Evolutionary conservation across 2,113 vertebrate genomes (phyloP).

Genomic region (Lasiurus cinereus): DNA sequence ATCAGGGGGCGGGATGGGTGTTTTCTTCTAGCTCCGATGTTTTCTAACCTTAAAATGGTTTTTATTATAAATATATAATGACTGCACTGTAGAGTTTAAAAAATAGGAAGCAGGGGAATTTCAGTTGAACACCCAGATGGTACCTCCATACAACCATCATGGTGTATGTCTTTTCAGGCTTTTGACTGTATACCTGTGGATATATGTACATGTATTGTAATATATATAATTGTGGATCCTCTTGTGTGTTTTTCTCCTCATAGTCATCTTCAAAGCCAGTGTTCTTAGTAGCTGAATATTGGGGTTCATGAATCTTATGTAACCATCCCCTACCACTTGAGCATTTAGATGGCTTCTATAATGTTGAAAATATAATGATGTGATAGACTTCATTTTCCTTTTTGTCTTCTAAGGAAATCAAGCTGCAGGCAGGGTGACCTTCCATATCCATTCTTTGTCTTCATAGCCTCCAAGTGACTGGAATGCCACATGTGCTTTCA

Average conservation of each 20-base stretch:
- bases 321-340: neutral
- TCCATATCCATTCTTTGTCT: constrained; percentile 26
- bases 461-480: neutral
- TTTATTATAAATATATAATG: neutral
- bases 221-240: neutral
- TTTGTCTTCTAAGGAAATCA: constrained; percentile 33
- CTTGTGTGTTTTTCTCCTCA: neutral
- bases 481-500: neutral
- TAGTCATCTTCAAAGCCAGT: constrained; percentile 43
- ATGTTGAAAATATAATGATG: constrained; percentile 23
- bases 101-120: constrained; percentile 36
- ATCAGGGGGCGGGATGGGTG: neutral
- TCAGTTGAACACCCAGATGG: neutral
- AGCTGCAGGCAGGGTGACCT: neutral
- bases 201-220: neutral
- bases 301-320: neutral
- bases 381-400: neutral
- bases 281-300: constrained; percentile 27
- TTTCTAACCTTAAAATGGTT: neutral
- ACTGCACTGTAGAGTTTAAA: constrained; percentile 1
- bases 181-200: neutral
- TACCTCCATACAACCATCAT: neutral
- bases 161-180: neutral
- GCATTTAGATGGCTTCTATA: constrained; percentile 10
- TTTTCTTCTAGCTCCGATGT: neutral